Evolutionary conservation across 2,888 invertebrate genomes (phyloP).

Genomic region (Cryptocephalus moraei): DNA sequence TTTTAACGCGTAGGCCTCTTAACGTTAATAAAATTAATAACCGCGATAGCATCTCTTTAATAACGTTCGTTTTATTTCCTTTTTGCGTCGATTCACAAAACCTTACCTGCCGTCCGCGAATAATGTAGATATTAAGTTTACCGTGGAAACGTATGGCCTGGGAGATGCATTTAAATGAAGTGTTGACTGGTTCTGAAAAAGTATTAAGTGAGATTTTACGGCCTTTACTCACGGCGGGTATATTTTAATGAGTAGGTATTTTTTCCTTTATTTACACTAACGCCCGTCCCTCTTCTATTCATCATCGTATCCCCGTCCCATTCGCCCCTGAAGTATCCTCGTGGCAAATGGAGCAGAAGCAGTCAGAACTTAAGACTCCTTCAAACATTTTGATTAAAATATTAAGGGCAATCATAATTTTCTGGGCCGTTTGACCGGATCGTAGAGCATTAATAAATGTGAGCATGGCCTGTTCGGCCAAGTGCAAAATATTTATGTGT

Average conservation of each 20-base stretch:
- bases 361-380: slow-evolving; percentile 19
- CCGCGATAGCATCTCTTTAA: slow-evolving; percentile 15
- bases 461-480: background rate
- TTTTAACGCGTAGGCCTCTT: slow-evolving; percentile 17
- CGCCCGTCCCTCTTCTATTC: too few relatives aligned
- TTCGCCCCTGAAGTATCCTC: background rate
- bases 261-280: too few relatives aligned
- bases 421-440: slow-evolving; percentile 20
- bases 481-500: too few relatives aligned
- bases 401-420: slow-evolving; percentile 25
- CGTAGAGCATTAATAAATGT: slow-evolving; percentile 18
- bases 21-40: slow-evolving; percentile 19
- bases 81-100: slow-evolving; percentile 7
- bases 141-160: slow-evolving; percentile 6
- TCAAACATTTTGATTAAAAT: slow-evolving; percentile 25
- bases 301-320: background rate
- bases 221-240: too few relatives aligned
- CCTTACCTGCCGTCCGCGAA: slow-evolving; percentile 9
- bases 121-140: slow-evolving; percentile 14
- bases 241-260: too few relatives aligned
- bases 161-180: slow-evolving; percentile 8
- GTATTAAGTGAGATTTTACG: background rate
- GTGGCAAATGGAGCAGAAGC: slow-evolving; percentile 17
- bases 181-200: background rate
- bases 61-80: slow-evolving; percentile 10